Percentiles rank a stretch among this genome's conserved stretches.
These are phyloP conservation scores for Dolichallabes microphthalmus DNA, from an alignment of 2,113 vertebrate genomes.

Conservation along the genomic window DNA sequence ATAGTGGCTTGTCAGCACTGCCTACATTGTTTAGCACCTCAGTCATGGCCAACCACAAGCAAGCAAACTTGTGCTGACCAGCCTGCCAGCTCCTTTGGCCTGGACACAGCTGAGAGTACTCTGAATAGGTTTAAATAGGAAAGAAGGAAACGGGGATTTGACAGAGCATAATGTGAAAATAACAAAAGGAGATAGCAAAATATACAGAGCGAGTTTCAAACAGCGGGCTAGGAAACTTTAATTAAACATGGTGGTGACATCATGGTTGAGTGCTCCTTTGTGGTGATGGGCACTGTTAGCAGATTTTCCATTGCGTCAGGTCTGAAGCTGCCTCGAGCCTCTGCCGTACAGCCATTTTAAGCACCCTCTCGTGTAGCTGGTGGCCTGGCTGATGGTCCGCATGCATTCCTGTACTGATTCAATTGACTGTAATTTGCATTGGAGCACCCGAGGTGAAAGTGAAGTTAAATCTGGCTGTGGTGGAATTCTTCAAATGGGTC, in stretches of 20 bases:
- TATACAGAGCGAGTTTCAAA: slow-evolving; percentile 14
- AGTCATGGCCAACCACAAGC: slow-evolving; percentile 37
- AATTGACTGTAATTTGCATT: slow-evolving; percentile 27
- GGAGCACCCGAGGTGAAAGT: slow-evolving; percentile 35
- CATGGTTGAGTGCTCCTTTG: slow-evolving; percentile 28
- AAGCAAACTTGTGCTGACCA: slow-evolving; percentile 23
- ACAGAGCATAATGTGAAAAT: background rate
- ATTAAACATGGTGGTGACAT: slow-evolving; percentile 39
- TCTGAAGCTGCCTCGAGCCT: slow-evolving; percentile 29
- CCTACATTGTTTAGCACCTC: slow-evolving; percentile 36
- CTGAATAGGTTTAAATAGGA: background rate
- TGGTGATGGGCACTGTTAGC: slow-evolving; percentile 29
- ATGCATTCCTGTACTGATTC: slow-evolving; percentile 32
- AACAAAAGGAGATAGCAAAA: background rate
- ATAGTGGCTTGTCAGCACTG: slow-evolving; percentile 23
- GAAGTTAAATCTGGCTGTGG: slow-evolving; percentile 15
- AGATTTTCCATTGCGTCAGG: slow-evolving; percentile 51
- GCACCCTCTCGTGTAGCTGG: slow-evolving; percentile 16
- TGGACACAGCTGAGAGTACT: background rate
- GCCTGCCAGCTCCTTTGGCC: background rate
- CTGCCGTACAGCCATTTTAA: slow-evolving; percentile 37
- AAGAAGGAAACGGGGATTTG: background rate
- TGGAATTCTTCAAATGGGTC: slow-evolving; percentile 37
- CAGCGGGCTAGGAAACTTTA: slow-evolving; percentile 30
- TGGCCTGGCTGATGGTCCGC: background rate